Base-by-base conservation (phyloP, 2,888 invertebrate species). In the Heliconius aoede region DNA sequence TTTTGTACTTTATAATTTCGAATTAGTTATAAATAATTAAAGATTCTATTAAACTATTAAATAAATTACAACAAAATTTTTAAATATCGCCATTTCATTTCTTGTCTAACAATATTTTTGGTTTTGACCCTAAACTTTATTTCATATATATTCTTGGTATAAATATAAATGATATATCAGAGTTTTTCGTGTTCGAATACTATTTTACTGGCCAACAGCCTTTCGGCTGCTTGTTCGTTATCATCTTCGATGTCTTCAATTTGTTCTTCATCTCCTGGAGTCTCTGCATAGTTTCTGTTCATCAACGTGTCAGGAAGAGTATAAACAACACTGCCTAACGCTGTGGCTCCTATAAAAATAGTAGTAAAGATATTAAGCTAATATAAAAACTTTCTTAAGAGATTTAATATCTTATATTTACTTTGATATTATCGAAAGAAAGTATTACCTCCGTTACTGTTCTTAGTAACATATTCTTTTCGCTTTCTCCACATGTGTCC, bases 401-500 rank as follows among this genome's bases (percentile, higher is more conserved):
- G 2, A n/a, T 55, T n/a, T 55, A 7, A n/a, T 58, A n/a, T 58
- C 24, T 58, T 58, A 1, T n/a, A n/a, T n/a, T 24, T n/a, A 32
- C 7, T 28, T 61, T 61, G 1, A 64, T 4, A 3, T 26, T 18
- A 13, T 40, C 21, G 18, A 26, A 68, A 24, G 21, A 26, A 46
- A 21, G 24, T n/a, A 40, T 60, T 26, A 72, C 72, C 72, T 26
- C 18, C 36, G 21, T 61, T 21, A 26, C 11, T 30, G 26, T 24
- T 36, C 11, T 89, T 89, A 64, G 75, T 80, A 0, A 80, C 84
- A 24, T 83, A 83, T 1, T 83, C 79, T 77, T 85, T 85, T 69
- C 86, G 85, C 76, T 83, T 86, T 28, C 83, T 82, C 87, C 90
- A 91, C 71, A 88, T 86, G 9, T 88, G 84, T 60, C 87, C 86